Evolutionary conservation across 2,113 vertebrate genomes (phyloP), one percentile per base, ranked within the genome.

Genomic region (Porphyrio hochstetteri): DNA sequence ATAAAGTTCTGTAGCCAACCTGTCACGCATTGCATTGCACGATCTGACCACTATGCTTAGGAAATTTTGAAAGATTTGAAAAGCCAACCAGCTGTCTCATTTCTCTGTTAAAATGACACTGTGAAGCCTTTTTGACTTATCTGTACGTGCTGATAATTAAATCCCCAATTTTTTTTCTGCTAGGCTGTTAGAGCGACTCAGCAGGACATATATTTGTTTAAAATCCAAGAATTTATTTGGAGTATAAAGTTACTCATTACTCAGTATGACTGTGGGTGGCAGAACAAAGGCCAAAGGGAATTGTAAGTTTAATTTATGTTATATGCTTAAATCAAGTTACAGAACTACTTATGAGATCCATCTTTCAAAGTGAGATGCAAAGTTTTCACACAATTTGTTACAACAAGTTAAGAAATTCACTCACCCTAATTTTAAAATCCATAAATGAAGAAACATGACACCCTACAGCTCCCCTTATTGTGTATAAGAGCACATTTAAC

Each of bases 341-440:
- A 81, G 56, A 82, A 83, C 63, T 83, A 88, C 48, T 72, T 65
- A 42, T 0, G 1, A 46, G 50, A 55, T 86, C 81, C 24, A 65
- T 61, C 64, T 81, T 76, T 76, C 76, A 90, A 93, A 96, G 85
- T 0, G 2, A 85, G 44, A 74, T 40, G 56, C 50, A 82, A 82
- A 4, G 7, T 71, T 78, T 86, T 92, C 70, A 87, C 68, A 88
- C 21, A 27, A 88, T 75, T 93, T 97, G 81, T 96, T 95, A 52
- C 75, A 94, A 80, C 63, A 91, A 69, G 16, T 27, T 19, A 94
- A 90, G 72, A 95, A 93, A 82, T 64, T 87, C 88, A 94, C 50
- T 96, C 86, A 86, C 57, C 8, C 86, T 81, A 71, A 82, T 5
- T 88, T 38, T 64, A 95, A 97, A 88, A 86, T 87, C 86, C n/a